phyloP scores from a whole-genome alignment of 30 jellyfish, hydroid and myxozoan species.

The Pelagia noctiluca region DNA sequence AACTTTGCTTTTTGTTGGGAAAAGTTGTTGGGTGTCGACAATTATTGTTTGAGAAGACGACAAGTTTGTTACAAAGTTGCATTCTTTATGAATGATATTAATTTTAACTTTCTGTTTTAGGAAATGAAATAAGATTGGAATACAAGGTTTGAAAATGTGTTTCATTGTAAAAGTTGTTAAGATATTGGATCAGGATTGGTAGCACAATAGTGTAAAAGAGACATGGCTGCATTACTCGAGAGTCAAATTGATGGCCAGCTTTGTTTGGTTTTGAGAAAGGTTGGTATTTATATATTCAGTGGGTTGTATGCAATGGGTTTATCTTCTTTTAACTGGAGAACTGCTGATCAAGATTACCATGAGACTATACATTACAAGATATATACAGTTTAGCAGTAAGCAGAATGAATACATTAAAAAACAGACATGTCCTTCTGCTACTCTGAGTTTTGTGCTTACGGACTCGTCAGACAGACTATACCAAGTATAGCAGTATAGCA shows the following conservation, averaged over 20 bases:
- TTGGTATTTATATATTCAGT: not conserved
- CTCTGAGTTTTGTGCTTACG: not conserved
- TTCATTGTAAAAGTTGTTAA: no score
- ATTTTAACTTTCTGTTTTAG: no score
- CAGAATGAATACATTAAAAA: not conserved
- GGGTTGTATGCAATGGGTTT: not conserved
- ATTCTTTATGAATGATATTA: no score
- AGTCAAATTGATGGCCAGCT: slow-evolving; percentile 67
- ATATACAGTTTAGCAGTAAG: not conserved
- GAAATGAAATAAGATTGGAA: no score
- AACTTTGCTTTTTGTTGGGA: no score
- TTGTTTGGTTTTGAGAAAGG: slow-evolving; percentile 62
- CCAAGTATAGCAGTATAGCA: not conserved
- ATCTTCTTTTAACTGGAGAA: not conserved
- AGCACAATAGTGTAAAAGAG: no score
- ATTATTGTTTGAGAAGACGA: no score
- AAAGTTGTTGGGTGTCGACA: no score
- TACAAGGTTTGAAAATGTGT: no score
- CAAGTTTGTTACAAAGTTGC: no score
- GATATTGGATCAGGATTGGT: no score
- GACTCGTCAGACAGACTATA: not conserved
- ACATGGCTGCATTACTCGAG: slow-evolving; percentile 54
- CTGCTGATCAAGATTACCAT: not conserved
- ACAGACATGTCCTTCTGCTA: not conserved
- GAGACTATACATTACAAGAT: not conserved